phyloP scores from a whole-genome alignment of 2,797 vertebrate genomes.

The Pipistrellus pygmaeus region DNA sequence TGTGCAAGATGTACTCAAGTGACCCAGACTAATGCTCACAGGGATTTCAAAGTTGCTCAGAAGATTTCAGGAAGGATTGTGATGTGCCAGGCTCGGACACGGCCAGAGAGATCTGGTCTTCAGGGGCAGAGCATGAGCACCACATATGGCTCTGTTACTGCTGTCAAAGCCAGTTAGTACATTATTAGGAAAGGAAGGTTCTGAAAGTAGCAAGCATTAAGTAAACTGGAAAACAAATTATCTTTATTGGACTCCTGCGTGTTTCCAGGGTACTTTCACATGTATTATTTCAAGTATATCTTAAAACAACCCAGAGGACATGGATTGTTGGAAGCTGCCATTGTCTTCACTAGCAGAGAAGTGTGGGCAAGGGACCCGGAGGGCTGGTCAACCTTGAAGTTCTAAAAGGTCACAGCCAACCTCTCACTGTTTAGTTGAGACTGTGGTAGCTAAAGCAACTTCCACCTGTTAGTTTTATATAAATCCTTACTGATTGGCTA shows the following conservation, averaged over 20 bases:
- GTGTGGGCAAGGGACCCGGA: too few species aligned
- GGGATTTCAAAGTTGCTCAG: slow-evolving; percentile 72
- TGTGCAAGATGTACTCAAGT: slow-evolving; percentile 69
- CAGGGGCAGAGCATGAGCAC: background rate
- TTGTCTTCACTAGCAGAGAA: too few species aligned
- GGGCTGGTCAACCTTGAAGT: too few species aligned
- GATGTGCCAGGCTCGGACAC: slow-evolving; percentile 20
- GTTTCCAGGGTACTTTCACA: background rate
- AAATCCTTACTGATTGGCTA: too few species aligned
- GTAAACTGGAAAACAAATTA: slow-evolving; percentile 41
- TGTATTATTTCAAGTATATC: slow-evolving; percentile 34
- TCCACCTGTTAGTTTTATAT: too few species aligned
- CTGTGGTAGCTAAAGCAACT: too few species aligned
- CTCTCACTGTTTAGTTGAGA: too few species aligned
- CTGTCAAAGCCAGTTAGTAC: background rate
- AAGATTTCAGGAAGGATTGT: slow-evolving; percentile 58
- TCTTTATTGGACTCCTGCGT: background rate
- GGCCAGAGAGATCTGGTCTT: slow-evolving; percentile 51
- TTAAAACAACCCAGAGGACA: slow-evolving; percentile 3
- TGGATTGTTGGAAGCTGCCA: background rate
- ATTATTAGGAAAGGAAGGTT: background rate
- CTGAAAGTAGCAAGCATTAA: slow-evolving; percentile 6
- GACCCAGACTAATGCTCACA: slow-evolving; percentile 65
- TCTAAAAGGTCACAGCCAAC: too few species aligned
- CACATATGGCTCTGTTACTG: background rate